Base-by-base conservation (phyloP, 2,113 vertebrate genomes). In the Lepisosteus osseus region DNA sequence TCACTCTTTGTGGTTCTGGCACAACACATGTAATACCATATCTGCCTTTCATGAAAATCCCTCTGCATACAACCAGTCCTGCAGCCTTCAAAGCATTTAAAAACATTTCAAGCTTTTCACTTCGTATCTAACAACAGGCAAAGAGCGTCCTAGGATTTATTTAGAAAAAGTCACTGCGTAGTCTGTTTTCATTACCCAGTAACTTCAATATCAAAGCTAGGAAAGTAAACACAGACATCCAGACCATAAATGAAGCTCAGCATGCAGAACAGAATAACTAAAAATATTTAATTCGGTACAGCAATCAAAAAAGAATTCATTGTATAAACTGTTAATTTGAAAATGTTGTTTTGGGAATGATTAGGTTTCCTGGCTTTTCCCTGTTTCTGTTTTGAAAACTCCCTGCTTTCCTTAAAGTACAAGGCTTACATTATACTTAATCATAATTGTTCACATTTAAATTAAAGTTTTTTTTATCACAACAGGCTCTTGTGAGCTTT, bases 1-100 rank as follows among this genome's bases (percentile, higher is more conserved):
- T 96, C 96, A 95, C 92, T 91, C 76, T 80, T 89, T 94, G 95
- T 79, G 95, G 95, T 94, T 93, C 87, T 95, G 94, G 94, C 94
- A 89, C 81, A 74, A 86, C 85, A 82, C 87, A 84, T 91, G 86
- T 87, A 91, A 94, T 87, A 87, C 89, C 91, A 84, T 92, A 92
- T 93, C 92, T 93, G 91, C 83, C 86, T 93, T 92, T 93, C 85
- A 88, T 85, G 88, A 91, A 93, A 80, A 78, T 61, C 66, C 73
- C 70, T 47, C 69, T 61, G 78, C 82, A 79, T 61, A 84, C 69
- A 84, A 85, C 78, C 73, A 79, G 77, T 76, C 78, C 63, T 57
- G 79, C 73, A 76, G 72, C 70, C 71, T 76, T 74, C 61, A 17
- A 61, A 40, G 69, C 68, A 65, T 80, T 61, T 68, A 68, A 42